Conservation (phyloP, 2,113 vertebrate genomes). For the Oryzias curvinotus region DNA sequence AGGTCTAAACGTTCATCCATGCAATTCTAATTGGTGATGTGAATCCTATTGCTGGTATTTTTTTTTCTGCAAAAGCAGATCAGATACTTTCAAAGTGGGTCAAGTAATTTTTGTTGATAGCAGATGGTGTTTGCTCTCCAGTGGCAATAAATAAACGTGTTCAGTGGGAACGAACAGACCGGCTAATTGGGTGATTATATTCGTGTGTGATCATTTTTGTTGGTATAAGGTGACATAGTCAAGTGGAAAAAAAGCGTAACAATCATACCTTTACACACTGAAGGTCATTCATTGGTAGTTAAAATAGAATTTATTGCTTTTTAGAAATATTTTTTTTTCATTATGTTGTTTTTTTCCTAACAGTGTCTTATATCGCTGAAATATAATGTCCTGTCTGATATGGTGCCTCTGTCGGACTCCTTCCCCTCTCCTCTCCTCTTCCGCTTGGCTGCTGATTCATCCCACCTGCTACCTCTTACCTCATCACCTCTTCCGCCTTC, state of each 20-base stretch:
- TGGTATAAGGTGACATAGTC: conserved; percentile 17
- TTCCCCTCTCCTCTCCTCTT: too few species aligned
- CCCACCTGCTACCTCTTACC: too few species aligned
- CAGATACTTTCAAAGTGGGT: conserved; percentile 62
- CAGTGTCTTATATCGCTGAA: too few species aligned
- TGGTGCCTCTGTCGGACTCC: too few species aligned
- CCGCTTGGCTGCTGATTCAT: too few species aligned
- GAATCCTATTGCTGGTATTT: conserved; percentile 23
- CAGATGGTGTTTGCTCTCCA: conserved; percentile 65
- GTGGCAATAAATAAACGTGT: conserved; percentile 62
- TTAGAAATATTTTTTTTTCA: too few species aligned
- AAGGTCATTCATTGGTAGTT: too few species aligned
- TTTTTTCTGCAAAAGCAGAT: conserved; percentile 31
- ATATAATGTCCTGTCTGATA: too few species aligned
- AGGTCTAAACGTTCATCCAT: conserved; percentile 14
- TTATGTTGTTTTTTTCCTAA: too few species aligned
- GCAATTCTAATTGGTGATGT: conserved; percentile 19
- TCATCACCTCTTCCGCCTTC: too few species aligned
- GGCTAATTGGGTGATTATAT: conserved; percentile 45
- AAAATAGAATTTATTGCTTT: too few species aligned
- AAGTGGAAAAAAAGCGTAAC: not conserved
- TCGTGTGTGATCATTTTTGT: conserved; percentile 40
- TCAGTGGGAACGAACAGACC: conserved; percentile 51
- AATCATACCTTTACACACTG: too few species aligned
- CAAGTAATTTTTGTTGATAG: conserved; percentile 58